These are phyloP conservation scores for Gambelia wislizenii DNA, from an alignment of 2,797 vertebrate genomes.

Conservation along the genomic window DNA sequence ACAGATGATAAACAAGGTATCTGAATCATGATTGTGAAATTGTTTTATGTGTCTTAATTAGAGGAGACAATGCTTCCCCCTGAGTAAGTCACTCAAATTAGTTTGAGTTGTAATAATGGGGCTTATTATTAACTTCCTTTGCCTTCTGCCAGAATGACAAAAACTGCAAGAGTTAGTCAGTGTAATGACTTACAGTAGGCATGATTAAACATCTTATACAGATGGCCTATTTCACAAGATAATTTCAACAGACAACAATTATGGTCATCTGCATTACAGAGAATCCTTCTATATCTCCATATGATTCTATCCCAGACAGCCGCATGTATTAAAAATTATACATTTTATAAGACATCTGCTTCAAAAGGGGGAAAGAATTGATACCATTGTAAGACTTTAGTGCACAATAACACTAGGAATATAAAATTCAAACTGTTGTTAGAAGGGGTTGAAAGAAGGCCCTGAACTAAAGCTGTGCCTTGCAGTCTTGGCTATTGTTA, in stretches of 20 bases:
- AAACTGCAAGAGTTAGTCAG: neutral
- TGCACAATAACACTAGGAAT: constrained; percentile 61
- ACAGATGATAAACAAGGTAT: neutral
- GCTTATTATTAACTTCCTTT: neutral
- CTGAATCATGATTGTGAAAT: neutral
- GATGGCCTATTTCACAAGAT: neutral
- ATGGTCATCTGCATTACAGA: neutral
- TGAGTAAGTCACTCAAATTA: neutral
- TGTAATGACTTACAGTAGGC: neutral
- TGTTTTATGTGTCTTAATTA: too few species aligned
- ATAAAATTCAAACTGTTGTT: constrained; percentile 78
- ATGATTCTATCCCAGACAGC: neutral
- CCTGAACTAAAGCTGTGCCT: constrained; percentile 77
- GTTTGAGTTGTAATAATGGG: neutral
- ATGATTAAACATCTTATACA: neutral
- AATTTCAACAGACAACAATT: neutral
- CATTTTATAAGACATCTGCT: neutral
- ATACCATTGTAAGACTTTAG: constrained; percentile 54
- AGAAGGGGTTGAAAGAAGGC: constrained; percentile 78
- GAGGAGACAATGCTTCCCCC: neutral
- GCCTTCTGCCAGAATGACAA: neutral
- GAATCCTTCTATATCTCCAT: neutral
- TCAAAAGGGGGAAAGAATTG: neutral
- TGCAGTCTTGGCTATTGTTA: constrained; percentile 86
- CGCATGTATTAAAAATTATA: neutral